phyloP scores from a whole-genome alignment of 2,888 invertebrate genomes.

The Hypercompe scribonia region DNA sequence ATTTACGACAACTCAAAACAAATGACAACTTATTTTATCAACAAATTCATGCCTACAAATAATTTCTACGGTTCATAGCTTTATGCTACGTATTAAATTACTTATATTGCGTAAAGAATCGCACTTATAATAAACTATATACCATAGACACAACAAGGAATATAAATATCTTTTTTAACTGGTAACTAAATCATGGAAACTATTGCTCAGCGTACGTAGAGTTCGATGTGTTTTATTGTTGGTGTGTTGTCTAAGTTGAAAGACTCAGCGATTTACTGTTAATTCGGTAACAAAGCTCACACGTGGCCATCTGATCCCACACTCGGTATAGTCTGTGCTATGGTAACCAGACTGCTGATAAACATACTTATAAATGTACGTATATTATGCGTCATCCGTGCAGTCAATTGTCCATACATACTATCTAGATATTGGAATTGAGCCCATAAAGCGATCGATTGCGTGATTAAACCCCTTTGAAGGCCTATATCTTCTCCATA shows the following conservation, averaged over 20 bases:
- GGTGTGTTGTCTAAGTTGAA: conserved; percentile 15
- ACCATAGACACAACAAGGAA: background rate
- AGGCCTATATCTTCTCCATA: too few relatives aligned
- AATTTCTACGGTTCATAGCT: background rate
- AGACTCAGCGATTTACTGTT: background rate
- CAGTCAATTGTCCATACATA: too few relatives aligned
- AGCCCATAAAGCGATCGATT: too few relatives aligned
- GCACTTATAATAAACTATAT: conserved; percentile 9
- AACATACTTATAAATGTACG: too few relatives aligned
- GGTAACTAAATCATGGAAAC: conserved; percentile 39
- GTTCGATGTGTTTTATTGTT: conserved; percentile 34
- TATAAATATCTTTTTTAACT: conserved; percentile 27
- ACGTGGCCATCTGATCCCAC: too few relatives aligned
- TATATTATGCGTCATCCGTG: too few relatives aligned
- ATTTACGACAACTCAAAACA: background rate
- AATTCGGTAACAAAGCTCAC: too few relatives aligned
- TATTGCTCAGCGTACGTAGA: conserved; percentile 26
- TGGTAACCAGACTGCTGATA: too few relatives aligned
- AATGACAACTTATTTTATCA: background rate
- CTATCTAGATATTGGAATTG: too few relatives aligned
- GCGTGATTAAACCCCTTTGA: too few relatives aligned
- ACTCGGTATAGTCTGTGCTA: too few relatives aligned
- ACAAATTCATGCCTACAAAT: conserved; percentile 3
- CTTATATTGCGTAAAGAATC: conserved; percentile 5
- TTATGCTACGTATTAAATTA: background rate